Conservation (phyloP, 2,888 invertebrate genomes). For the Venusia cambrica region DNA sequence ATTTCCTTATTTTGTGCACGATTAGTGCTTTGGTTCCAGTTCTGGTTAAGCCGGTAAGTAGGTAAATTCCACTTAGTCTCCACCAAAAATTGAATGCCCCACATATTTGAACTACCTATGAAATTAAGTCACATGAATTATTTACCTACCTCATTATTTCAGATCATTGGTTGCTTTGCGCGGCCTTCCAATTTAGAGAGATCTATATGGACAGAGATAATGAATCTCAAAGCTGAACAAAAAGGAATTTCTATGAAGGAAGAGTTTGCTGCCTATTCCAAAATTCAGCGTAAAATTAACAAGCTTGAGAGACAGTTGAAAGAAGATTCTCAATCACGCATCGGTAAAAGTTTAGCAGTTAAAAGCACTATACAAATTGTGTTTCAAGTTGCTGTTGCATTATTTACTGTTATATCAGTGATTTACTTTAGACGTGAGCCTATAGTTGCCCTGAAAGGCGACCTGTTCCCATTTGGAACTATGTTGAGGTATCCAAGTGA, state of each 20-base stretch:
- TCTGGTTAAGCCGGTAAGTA: constrained; percentile 75
- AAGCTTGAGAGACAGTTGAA: constrained; percentile 71
- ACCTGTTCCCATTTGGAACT: constrained; percentile 63
- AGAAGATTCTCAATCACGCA: constrained; percentile 57
- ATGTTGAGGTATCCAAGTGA: constrained; percentile 66
- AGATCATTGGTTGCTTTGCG: constrained; percentile 75
- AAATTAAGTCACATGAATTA: too few species aligned
- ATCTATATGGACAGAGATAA: constrained; percentile 56
- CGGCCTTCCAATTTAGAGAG: constrained; percentile 68
- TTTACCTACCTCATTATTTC: constrained; percentile 27
- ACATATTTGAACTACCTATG: too few species aligned
- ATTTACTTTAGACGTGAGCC: constrained; percentile 70
- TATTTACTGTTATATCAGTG: constrained; percentile 57
- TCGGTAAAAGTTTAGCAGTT: constrained; percentile 59
- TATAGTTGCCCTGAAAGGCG: constrained; percentile 59
- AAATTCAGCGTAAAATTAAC: constrained; percentile 80
- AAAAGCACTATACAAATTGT: constrained; percentile 59
- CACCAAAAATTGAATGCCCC: too few species aligned
- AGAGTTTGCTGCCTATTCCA: constrained; percentile 81
- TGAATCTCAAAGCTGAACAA: constrained; percentile 69
- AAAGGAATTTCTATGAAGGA: constrained; percentile 77
- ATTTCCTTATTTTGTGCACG: constrained; percentile 69
- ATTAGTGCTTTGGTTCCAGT: constrained; percentile 67
- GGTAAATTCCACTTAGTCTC: not conserved
- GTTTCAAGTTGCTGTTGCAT: constrained; percentile 53